A percentile compares a stretch with the other conserved stretches of the same genome.
Conservation (phyloP, 2,113 vertebrate species). For the Pitta sordida region DNA sequence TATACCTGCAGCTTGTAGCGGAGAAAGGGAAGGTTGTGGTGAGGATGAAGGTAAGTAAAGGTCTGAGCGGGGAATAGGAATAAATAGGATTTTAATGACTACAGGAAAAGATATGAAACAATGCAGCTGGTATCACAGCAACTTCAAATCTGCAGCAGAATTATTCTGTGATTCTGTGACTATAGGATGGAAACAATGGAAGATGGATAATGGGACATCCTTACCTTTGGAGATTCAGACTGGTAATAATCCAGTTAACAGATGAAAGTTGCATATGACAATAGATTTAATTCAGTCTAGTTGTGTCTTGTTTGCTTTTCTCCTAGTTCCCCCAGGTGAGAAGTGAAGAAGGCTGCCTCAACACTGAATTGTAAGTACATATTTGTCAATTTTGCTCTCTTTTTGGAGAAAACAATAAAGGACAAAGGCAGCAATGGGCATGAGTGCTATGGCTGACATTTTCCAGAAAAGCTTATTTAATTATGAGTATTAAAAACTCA, state of each 20-base stretch:
- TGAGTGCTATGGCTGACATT: neutral
- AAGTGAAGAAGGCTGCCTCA: conserved; percentile 71
- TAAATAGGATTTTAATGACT: neutral
- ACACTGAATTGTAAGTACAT: conserved; percentile 74
- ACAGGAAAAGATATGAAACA: neutral
- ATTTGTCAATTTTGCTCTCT: neutral
- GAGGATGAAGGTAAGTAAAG: neutral
- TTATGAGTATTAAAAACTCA: neutral
- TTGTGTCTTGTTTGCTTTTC: neutral
- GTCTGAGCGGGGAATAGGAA: neutral
- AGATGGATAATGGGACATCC: neutral
- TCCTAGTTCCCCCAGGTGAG: conserved; percentile 60
- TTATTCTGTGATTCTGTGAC: too few relatives aligned
- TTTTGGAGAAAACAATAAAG: neutral
- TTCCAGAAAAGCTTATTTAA: neutral
- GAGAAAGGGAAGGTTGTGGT: neutral
- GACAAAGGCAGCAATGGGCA: neutral
- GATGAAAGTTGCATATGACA: neutral
- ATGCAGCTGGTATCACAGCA: neutral
- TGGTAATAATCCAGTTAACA: neutral
- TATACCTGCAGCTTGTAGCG: neutral
- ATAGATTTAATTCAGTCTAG: neutral
- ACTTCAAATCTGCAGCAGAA: neutral
- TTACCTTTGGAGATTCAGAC: neutral
- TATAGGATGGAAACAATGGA: neutral